Percentiles rank a stretch among this genome's conserved stretches.
Evolutionary conservation across 2,888 invertebrate genomes (phyloP).

Genomic region (Trypoxylon attenuatum): DNA sequence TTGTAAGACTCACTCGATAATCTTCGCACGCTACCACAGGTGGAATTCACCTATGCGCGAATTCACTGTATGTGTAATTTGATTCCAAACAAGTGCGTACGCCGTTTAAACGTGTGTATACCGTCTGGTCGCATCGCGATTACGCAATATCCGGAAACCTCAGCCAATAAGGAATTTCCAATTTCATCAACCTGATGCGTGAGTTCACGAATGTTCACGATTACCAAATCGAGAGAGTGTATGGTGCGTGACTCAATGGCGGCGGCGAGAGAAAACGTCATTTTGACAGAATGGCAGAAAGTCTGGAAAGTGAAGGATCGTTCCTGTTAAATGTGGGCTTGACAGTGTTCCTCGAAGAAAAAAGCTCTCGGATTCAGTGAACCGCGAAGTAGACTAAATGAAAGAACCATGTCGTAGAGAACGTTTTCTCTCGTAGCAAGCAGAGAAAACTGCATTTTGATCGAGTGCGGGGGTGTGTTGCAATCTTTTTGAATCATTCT

Average conservation of each 20-base stretch:
- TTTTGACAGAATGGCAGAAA: conserved; percentile 48
- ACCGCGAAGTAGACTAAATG: conserved; percentile 7
- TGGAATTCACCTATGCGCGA: no score
- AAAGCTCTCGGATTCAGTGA: conserved; percentile 21
- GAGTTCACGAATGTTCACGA: not conserved
- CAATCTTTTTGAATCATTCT: conserved; percentile 18
- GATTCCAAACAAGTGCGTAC: no score
- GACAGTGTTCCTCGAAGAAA: conserved; percentile 17
- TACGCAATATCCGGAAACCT: conserved; percentile 4
- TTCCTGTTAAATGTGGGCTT: conserved; percentile 5
- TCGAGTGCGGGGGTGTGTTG: not conserved
- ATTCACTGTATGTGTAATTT: no score
- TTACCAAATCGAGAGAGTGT: conserved; percentile 21
- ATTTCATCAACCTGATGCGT: not conserved
- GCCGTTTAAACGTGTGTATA: no score
- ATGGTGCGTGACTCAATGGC: conserved; percentile 28
- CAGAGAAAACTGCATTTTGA: conserved; percentile 21
- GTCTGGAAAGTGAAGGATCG: conserved; percentile 15
- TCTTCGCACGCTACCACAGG: no score
- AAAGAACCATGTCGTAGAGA: conserved; percentile 26
- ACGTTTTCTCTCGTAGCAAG: conserved; percentile 4
- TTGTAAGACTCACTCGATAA: no score
- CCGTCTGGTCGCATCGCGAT: not conserved
- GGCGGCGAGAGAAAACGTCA: conserved; percentile 37
- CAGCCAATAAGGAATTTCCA: not conserved